A percentile compares a stretch with the other conserved stretches of the same genome.
These are phyloP conservation scores for Fistularia tabacaria DNA, from an alignment of 2,797 vertebrate genomes.

Conservation along the genomic window DNA sequence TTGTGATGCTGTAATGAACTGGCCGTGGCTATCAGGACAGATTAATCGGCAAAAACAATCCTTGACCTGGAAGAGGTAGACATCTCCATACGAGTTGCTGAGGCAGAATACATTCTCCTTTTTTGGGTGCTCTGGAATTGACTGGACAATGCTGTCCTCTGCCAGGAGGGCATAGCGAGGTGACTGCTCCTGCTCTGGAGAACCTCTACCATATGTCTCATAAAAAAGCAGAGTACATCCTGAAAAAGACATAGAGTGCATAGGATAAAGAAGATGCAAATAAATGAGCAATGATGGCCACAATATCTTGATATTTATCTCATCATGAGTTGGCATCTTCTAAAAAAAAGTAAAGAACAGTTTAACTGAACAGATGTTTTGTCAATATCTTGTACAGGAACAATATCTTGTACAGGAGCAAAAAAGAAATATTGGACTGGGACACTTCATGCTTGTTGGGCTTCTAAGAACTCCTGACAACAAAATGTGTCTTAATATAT, in stretches of 20 bases:
- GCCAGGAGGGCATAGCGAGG: conserved; percentile 87
- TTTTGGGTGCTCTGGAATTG: conserved; percentile 91
- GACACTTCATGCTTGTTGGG: no score
- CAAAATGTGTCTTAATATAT: no score
- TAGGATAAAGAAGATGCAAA: background rate
- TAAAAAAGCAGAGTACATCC: conserved; percentile 91
- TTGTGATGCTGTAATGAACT: no score
- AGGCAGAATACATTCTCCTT: conserved; percentile 95
- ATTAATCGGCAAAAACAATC: background rate
- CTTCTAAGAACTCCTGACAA: no score
- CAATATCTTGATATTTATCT: no score
- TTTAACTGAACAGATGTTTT: no score
- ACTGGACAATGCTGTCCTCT: conserved; percentile 90
- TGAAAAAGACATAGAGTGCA: conserved; percentile 38
- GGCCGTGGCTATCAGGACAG: no score
- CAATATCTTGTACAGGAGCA: no score
- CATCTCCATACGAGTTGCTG: conserved; percentile 92
- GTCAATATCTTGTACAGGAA: no score
- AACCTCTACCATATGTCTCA: conserved; percentile 85
- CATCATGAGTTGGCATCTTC: no score
- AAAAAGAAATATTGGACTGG: no score
- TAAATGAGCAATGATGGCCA: background rate
- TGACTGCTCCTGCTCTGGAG: conserved; percentile 78
- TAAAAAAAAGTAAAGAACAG: no score
- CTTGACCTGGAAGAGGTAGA: conserved; percentile 91